phyloP scores from a whole-genome alignment of 53 echinoderm and acorn worm genomes.

The Henricia sp. region DNA sequence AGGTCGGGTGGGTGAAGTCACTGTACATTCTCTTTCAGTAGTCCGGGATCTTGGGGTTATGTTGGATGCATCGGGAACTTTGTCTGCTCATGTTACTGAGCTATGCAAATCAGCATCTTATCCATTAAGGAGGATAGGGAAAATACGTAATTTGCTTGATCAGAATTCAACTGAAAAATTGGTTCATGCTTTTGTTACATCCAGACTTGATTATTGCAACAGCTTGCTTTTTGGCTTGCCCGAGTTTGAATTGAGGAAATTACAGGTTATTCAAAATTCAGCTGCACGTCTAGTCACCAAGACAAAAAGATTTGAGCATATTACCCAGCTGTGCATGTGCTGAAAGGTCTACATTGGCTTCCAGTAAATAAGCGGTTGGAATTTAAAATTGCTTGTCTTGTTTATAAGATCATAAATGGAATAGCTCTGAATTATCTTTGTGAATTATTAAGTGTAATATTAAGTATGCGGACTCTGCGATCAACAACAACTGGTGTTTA shows the following conservation, averaged over 20 bases:
- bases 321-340: background rate
- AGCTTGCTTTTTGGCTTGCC: slow-evolving; percentile 3
- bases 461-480: background rate
- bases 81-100: background rate
- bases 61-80: slow-evolving; percentile 6
- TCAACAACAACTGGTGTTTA: background rate
- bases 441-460: too few species aligned
- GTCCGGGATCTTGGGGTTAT: background rate
- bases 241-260: background rate
- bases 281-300: background rate
- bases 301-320: background rate
- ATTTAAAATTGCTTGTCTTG: background rate
- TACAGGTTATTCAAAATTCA: background rate
- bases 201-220: slow-evolving; percentile 16
- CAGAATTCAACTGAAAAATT: slow-evolving; percentile 4
- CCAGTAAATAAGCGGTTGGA: background rate
- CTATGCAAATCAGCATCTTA: background rate
- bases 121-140: background rate
- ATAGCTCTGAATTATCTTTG: too few species aligned
- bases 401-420: background rate
- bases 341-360: too few species aligned
- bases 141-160: background rate
- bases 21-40: background rate
- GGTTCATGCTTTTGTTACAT: too few species aligned
- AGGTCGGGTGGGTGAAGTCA: background rate